phyloP scores from a whole-genome alignment of 2,113 vertebrate genomes.

The Phocoena sinus region DNA sequence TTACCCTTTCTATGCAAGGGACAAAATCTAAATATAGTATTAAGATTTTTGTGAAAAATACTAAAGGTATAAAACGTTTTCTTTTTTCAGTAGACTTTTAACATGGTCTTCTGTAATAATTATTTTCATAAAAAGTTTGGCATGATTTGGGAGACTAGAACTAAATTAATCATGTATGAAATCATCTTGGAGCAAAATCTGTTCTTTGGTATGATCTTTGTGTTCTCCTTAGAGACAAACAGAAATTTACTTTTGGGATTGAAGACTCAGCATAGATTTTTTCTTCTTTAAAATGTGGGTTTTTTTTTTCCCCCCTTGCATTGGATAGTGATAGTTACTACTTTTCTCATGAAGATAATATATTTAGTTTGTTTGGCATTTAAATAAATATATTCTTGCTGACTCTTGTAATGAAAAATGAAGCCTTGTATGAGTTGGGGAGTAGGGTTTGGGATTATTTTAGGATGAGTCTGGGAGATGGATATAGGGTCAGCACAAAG shows the following conservation, averaged over 20 bases:
- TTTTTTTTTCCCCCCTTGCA: background rate
- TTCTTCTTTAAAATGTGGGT: background rate
- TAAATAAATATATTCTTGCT: background rate
- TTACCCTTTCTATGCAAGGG: background rate
- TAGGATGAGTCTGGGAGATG: background rate
- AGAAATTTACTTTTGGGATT: background rate
- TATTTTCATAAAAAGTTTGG: background rate
- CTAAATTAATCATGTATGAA: background rate
- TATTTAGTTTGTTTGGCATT: background rate
- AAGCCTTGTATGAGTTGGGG: background rate
- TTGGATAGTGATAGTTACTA: background rate
- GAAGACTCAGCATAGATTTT: background rate
- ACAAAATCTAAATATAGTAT: background rate
- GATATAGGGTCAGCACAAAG: background rate
- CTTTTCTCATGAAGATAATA: background rate
- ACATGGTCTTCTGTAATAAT: background rate
- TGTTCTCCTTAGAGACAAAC: background rate
- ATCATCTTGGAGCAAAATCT: background rate
- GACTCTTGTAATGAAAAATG: background rate
- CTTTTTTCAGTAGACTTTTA: background rate
- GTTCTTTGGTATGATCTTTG: background rate
- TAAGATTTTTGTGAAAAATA: conserved; percentile 8
- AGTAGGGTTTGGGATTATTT: background rate
- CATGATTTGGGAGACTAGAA: background rate
- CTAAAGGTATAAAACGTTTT: background rate